phyloP scores from a whole-genome alignment of 2,113 vertebrate genomes.

The Dunckerocampus dactyliophorus region DNA sequence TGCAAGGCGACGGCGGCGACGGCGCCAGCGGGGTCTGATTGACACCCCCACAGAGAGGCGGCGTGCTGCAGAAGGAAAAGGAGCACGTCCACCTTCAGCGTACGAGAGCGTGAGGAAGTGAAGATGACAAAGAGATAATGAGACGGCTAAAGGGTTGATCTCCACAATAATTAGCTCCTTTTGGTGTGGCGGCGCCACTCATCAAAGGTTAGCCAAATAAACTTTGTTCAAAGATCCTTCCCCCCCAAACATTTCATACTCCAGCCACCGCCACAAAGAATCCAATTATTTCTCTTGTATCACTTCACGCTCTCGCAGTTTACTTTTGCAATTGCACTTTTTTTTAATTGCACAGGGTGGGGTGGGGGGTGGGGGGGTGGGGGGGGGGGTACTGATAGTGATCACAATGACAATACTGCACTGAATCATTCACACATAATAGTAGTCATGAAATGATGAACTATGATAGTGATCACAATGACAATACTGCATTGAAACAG shows the following conservation, averaged over 20 bases:
- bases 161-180: constrained; percentile 59
- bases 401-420: too few species aligned
- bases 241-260: constrained; percentile 50
- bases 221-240: constrained; percentile 65
- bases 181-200: constrained; percentile 22
- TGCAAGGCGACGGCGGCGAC: neutral
- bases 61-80: neutral
- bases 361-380: too few species aligned
- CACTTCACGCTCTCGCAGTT: constrained; percentile 58
- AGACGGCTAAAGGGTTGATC: constrained; percentile 64
- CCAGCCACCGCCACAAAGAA: constrained; percentile 19
- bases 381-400: too few species aligned
- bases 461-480: too few species aligned
- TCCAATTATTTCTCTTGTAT: constrained; percentile 71
- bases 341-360: too few species aligned
- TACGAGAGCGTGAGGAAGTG: neutral
- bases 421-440: too few species aligned
- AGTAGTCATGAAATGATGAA: too few species aligned
- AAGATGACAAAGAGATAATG: constrained; percentile 58
- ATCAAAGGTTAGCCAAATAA: constrained; percentile 68
- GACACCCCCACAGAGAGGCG: constrained; percentile 1
- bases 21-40: constrained; percentile 23
- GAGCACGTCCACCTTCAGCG: constrained; percentile 15
- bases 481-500: too few species aligned
- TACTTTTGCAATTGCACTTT: constrained; percentile 70